Evolutionary conservation across 2,113 vertebrate genomes (phyloP).

Genomic region (Danionella cerebrum): DNA sequence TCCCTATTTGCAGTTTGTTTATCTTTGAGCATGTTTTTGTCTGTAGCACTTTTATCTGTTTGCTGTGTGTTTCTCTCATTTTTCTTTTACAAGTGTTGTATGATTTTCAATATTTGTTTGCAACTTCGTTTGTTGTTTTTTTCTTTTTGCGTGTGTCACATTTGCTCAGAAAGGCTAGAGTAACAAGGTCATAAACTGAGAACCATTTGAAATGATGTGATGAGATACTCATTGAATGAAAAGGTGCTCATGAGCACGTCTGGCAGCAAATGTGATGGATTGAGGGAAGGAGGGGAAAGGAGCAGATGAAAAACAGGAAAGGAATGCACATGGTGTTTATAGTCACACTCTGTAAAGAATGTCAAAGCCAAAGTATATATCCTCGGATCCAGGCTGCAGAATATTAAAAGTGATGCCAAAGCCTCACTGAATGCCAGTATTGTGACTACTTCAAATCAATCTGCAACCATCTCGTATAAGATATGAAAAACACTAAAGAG

Average conservation of each 20-base stretch:
- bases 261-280: slow-evolving; percentile 10
- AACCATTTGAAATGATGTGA: background rate
- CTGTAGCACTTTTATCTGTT: too few relatives aligned
- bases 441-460: slow-evolving; percentile 5
- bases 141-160: too few relatives aligned
- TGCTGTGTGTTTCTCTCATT: too few relatives aligned
- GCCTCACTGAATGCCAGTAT: background rate
- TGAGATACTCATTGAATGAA: background rate
- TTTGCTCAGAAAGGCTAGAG: slow-evolving; percentile 22
- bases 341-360: slow-evolving; percentile 16
- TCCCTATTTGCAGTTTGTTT: too few relatives aligned
- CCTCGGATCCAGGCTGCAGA: slow-evolving; percentile 16
- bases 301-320: slow-evolving; percentile 16
- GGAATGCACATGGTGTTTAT: slow-evolving; percentile 2
- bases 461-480: background rate
- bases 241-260: background rate
- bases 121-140: too few relatives aligned
- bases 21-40: too few relatives aligned
- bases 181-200: background rate
- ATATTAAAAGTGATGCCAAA: background rate
- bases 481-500: background rate
- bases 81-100: too few relatives aligned
- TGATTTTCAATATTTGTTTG: too few relatives aligned
- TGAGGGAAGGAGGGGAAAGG: background rate
- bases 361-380: slow-evolving; percentile 17